Base-by-base conservation (phyloP, 2,797 vertebrate genomes). In the Enteromius paludinosus region DNA sequence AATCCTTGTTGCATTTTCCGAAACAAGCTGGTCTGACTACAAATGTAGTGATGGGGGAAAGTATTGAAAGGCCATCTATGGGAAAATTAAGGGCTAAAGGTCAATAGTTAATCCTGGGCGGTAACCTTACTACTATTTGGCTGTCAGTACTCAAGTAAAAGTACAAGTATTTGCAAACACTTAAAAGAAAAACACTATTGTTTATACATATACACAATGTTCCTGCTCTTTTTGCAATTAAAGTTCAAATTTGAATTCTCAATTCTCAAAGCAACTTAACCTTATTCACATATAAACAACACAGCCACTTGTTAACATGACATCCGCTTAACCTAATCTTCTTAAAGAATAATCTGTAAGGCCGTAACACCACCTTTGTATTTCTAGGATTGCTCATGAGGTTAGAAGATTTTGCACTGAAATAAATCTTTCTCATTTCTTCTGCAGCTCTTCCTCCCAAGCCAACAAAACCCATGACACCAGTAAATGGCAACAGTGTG, bases 391-490 rank as follows among this genome's bases (percentile, higher is more conserved):
- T 56, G 30, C 5, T 72, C 33, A 49, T 78, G 47, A 28, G 45
- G 35, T 71, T 38, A 56, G 25, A 65, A 45, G 11, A 56, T 33
- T 64, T 72, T 43, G 20, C 65, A n/a, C 38, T 72, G 49, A 75
- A 28, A 68, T 56, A 54, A n/a, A 68, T 54, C 75, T 79, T 3
- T 79, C 62, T 68, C 64, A 38, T 71, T 87, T 89, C 4, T 86
- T 84, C 90, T 92, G 11, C 92, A 98, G 97, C 97, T 93, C 96
- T 99, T 94, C 97, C 97, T 92, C 97, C 97, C 47, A 99, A 98
- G 90, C 96, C 97, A 28, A 93, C 94, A 61, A 98, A 97, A 88
- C 92, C 96, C 92, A 93, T 96, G 92, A 96, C 92, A 91, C 95
- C 93, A 80, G 92, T 95, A 35, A 93, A 92, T 89, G 93, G 94